Evolutionary conservation across 2,797 vertebrate genomes (phyloP).

Genomic region (Anguilla megastoma): DNA sequence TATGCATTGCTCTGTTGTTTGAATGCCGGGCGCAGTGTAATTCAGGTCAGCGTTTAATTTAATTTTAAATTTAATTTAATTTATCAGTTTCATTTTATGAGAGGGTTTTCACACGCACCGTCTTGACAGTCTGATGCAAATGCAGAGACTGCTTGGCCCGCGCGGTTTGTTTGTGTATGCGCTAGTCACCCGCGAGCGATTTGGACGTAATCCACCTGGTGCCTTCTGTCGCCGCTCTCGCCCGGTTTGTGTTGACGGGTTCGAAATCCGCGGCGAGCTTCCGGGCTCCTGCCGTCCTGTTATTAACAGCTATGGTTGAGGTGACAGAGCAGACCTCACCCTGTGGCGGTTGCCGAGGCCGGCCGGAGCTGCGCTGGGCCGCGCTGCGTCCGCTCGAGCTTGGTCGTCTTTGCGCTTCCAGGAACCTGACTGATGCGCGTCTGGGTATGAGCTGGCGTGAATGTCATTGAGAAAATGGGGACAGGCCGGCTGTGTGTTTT

Average conservation of each 20-base stretch:
- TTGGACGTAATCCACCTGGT: slow-evolving; percentile 32
- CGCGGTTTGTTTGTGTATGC: slow-evolving; percentile 7
- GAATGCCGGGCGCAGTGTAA: no score
- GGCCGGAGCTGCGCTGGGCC: not conserved
- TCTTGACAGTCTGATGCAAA: not conserved
- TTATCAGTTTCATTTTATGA: not conserved
- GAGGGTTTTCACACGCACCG: not conserved
- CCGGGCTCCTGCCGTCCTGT: not conserved
- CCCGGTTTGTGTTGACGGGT: slow-evolving; percentile 16
- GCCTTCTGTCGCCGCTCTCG: slow-evolving; percentile 21
- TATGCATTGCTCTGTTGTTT: not conserved
- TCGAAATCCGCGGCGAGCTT: not conserved
- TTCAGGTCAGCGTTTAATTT: not conserved
- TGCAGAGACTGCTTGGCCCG: not conserved
- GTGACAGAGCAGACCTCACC: not conserved
- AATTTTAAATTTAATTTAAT: not conserved
- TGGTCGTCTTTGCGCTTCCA: not conserved
- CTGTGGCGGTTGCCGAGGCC: not conserved
- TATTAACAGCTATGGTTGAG: slow-evolving; percentile 18
- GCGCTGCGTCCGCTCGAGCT: not conserved
- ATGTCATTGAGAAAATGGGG: not conserved
- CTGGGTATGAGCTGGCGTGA: not conserved
- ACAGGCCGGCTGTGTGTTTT: not conserved
- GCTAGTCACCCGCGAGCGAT: not conserved
- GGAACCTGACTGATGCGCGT: not conserved